Percentiles rank a stretch among this genome's conserved stretches.
Conservation (phyloP, 2,113 vertebrate genomes). For the Halichoerus grypus region DNA sequence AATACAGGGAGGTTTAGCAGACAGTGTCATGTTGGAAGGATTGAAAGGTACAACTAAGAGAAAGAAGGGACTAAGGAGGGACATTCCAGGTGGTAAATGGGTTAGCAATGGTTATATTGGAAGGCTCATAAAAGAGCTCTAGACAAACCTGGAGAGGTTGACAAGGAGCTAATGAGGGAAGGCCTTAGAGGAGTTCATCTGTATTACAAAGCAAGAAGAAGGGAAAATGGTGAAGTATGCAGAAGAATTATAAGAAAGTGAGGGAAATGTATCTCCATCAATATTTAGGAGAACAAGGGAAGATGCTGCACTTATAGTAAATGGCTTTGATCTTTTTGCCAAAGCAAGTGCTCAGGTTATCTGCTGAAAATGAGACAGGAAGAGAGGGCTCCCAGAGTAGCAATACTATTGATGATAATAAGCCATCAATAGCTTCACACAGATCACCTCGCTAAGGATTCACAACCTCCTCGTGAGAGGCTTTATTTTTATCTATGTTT, state of each 20-base stretch:
- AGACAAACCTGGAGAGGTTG: not conserved
- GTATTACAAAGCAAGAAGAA: not conserved
- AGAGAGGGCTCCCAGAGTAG: not conserved
- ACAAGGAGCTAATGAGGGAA: not conserved
- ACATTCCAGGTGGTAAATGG: not conserved
- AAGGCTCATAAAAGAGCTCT: not conserved
- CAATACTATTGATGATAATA: not conserved
- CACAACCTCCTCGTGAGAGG: not conserved
- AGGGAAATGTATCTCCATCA: not conserved
- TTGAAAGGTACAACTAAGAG: not conserved
- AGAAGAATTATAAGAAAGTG: not conserved
- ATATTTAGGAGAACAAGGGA: not conserved
- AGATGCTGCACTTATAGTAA: not conserved
- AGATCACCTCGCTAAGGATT: not conserved
- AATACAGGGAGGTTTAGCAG: not conserved
- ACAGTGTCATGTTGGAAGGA: not conserved
- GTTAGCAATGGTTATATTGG: not conserved
- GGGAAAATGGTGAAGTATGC: not conserved
- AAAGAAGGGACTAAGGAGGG: not conserved
- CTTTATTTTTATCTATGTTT: not conserved
- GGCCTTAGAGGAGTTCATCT: not conserved
- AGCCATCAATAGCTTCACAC: not conserved
- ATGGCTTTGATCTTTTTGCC: not conserved
- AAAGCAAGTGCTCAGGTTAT: not conserved
- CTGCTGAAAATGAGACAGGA: not conserved